These are phyloP conservation scores for Girardia tigrina DNA, from an alignment of 2,888 invertebrate genomes.

Conservation along the genomic window DNA sequence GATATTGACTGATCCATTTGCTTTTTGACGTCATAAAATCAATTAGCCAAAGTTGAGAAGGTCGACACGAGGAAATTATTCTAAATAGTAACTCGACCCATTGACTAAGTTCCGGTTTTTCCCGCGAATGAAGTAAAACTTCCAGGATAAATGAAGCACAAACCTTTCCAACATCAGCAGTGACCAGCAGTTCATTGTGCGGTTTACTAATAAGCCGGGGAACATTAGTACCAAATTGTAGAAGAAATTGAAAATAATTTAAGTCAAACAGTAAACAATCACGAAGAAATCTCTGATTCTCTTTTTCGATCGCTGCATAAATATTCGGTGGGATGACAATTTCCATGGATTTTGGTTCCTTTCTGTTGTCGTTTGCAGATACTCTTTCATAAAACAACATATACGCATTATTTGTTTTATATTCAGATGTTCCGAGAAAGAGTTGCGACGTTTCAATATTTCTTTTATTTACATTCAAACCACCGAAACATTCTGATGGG, in stretches of 20 bases:
- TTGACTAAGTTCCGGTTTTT: constrained; percentile 59
- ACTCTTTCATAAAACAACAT: constrained; percentile 82
- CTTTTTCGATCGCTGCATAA: neutral
- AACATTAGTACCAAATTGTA: constrained; percentile 1
- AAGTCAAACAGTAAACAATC: constrained; percentile 19
- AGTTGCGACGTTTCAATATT: constrained; percentile 59
- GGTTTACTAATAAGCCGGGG: neutral
- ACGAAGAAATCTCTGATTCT: constrained; percentile 19
- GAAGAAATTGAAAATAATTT: constrained; percentile 9
- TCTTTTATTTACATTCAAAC: constrained; percentile 72
- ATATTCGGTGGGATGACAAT: neutral
- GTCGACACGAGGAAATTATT: neutral
- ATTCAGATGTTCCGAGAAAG: constrained; percentile 90
- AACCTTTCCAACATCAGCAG: neutral
- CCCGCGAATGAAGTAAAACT: constrained; percentile 87
- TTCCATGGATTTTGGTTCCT: constrained; percentile 1
- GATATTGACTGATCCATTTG: neutral
- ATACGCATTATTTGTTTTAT: constrained; percentile 90
- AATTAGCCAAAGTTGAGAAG: neutral
- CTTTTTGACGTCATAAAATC: neutral
- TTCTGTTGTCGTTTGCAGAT: constrained; percentile 35
- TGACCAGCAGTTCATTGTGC: neutral
- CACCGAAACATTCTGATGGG: constrained; percentile 86
- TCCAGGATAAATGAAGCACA: constrained; percentile 65
- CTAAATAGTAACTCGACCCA: constrained; percentile 35